A percentile compares a stretch with the other conserved stretches of the same genome.
These are phyloP conservation scores for Oxyteleia sp. DNA, from an alignment of 2,888 invertebrate species.

Conservation along the genomic window DNA sequence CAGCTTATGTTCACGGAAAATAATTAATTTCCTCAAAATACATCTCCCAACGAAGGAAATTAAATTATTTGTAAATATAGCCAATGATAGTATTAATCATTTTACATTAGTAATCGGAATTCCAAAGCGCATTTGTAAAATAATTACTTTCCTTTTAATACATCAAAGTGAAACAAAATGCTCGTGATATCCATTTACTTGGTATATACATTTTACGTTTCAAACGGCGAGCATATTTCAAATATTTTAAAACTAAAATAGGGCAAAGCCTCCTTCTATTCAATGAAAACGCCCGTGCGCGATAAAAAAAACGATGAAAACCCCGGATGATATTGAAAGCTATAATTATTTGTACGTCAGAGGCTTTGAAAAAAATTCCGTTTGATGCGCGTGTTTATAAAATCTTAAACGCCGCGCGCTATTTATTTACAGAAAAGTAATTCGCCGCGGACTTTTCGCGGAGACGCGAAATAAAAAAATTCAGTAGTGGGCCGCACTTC, in stretches of 20 bases:
- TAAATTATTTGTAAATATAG: not conserved
- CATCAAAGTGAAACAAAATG: slow-evolving; percentile 19
- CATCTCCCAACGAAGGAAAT: not conserved
- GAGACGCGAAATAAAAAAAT: no score
- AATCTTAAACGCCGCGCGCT: not conserved
- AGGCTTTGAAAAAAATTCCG: not conserved
- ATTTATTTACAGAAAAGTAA: no score
- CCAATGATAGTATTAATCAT: slow-evolving; percentile 9
- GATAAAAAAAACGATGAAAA: slow-evolving; percentile 13
- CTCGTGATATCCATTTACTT: slow-evolving; percentile 15
- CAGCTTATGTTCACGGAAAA: no score
- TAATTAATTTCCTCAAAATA: no score
- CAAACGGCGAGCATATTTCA: slow-evolving; percentile 38
- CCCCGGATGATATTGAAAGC: not conserved
- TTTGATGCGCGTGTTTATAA: not conserved
- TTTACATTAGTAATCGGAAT: not conserved
- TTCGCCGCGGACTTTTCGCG: no score
- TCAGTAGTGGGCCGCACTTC: no score
- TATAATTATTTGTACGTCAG: slow-evolving; percentile 12
- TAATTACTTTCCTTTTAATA: slow-evolving; percentile 32
- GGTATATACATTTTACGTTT: slow-evolving; percentile 28
- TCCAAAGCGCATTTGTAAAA: slow-evolving; percentile 20
- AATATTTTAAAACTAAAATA: slow-evolving; percentile 50
- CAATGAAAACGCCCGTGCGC: slow-evolving; percentile 14
- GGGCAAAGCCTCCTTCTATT: slow-evolving; percentile 14